Conservation (phyloP, 2,888 invertebrate species). For the Lochmaea capreae region DNA sequence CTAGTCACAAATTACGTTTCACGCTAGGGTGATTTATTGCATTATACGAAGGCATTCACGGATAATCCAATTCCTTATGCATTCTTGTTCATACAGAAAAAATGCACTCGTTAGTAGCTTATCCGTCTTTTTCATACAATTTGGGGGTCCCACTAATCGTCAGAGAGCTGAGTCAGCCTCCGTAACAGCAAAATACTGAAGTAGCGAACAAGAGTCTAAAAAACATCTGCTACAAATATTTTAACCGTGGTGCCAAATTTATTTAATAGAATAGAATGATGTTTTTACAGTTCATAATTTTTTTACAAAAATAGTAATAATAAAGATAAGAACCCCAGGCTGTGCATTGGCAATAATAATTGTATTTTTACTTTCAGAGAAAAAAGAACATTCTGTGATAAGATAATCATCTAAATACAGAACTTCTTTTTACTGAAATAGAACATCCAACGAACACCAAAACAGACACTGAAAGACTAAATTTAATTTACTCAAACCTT, state of each 20-base stretch:
- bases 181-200: conserved; percentile 51
- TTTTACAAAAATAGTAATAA: no score
- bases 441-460: no score
- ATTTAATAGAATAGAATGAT: background rate
- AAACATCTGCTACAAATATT: background rate
- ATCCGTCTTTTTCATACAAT: conserved; percentile 54
- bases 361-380: no score
- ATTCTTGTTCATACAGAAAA: conserved; percentile 50
- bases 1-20: background rate
- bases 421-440: no score
- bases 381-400: no score
- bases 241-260: background rate
- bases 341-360: no score
- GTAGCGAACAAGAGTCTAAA: conserved; percentile 16
- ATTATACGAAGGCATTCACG: conserved; percentile 26
- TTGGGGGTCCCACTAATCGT: conserved; percentile 51
- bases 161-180: conserved; percentile 53
- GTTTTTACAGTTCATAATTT: no score
- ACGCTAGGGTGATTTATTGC: background rate
- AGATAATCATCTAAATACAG: no score
- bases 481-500: no score
- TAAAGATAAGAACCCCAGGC: no score
- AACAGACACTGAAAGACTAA: no score
- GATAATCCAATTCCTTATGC: conserved; percentile 48
- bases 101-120: conserved; percentile 54